Conservation (phyloP, 2,888 invertebrate species). For the Caenorhabditis parvicauda region DNA sequence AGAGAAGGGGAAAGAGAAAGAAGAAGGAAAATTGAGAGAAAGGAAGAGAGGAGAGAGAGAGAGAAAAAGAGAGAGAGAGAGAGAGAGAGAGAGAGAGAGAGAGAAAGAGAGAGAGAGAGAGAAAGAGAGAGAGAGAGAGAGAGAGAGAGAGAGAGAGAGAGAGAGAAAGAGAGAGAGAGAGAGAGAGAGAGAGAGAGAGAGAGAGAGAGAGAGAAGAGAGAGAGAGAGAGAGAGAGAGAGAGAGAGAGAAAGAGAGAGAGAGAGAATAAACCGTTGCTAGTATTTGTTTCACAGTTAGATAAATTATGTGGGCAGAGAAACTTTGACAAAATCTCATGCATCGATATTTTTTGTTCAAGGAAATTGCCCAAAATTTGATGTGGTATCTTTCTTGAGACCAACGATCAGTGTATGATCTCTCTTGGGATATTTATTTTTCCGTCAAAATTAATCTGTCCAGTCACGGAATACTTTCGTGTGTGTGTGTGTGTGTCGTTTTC, state of each 20-base stretch:
- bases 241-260: not conserved
- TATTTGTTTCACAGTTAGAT: too few species aligned
- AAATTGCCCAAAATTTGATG: too few species aligned
- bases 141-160: slow-evolving; percentile 5
- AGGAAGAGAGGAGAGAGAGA: not conserved
- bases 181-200: slow-evolving; percentile 5
- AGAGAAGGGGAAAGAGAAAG: too few species aligned
- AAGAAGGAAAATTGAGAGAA: too few species aligned
- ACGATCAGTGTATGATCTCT: too few species aligned
- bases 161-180: slow-evolving; percentile 2
- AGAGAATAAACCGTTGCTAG: not conserved
- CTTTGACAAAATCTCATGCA: not conserved
- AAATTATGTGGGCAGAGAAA: too few species aligned
- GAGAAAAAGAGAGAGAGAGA: slow-evolving; percentile 2
- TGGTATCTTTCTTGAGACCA: too few species aligned
- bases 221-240: slow-evolving; percentile 1
- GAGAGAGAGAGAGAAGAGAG: slow-evolving; percentile 4
- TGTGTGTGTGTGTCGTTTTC: too few species aligned
- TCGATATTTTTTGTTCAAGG: too few species aligned
- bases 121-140: not conserved
- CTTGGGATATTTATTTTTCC: too few species aligned
- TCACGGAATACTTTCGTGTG: too few species aligned
- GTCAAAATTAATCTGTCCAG: too few species aligned
- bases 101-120: slow-evolving; percentile 7
- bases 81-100: slow-evolving; percentile 6